phyloP scores from a whole-genome alignment of 2,113 vertebrate species.

The Eurypyga helias region DNA sequence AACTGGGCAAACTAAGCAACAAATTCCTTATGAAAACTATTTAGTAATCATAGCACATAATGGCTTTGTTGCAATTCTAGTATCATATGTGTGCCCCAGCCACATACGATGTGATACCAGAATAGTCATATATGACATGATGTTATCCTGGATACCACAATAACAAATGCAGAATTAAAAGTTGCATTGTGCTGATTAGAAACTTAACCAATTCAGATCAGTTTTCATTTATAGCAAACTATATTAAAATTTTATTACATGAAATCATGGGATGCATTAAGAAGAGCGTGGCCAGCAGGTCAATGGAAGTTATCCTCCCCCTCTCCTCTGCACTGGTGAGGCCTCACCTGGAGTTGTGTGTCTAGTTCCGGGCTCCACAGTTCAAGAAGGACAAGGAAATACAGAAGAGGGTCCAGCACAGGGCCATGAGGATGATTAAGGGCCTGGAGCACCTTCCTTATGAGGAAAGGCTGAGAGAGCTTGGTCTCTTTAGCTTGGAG shows the following conservation, averaged over 20 bases:
- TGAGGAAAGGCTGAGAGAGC: too few species aligned
- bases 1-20: not conserved
- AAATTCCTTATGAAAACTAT: not conserved
- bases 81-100: not conserved
- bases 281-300: too few species aligned
- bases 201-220: not conserved
- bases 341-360: too few species aligned
- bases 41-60: not conserved
- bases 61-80: not conserved
- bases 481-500: too few species aligned
- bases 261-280: not conserved
- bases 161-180: not conserved
- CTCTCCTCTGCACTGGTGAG: too few species aligned
- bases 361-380: too few species aligned
- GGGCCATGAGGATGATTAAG: too few species aligned
- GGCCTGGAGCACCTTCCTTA: too few species aligned
- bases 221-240: not conserved
- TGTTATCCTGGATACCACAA: not conserved
- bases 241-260: not conserved
- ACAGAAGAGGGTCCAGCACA: too few species aligned
- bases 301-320: too few species aligned
- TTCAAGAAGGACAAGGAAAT: too few species aligned
- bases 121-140: fast-evolving
- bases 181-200: not conserved
- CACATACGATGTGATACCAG: fast-evolving